Evolutionary conservation across 2,888 invertebrate species (phyloP).

Genomic region (Hipparchia semele): DNA sequence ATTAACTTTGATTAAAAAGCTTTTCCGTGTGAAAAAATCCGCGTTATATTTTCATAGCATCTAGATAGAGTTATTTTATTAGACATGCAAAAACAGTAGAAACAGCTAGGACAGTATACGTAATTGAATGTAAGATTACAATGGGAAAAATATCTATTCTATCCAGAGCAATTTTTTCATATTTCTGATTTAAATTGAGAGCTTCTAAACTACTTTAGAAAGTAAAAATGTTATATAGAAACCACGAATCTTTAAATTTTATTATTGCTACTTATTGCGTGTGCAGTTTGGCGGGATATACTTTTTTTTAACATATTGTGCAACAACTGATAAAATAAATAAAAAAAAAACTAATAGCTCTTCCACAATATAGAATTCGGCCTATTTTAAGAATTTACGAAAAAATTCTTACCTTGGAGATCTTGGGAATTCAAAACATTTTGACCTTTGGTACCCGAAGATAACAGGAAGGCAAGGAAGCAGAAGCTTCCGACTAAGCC

Average conservation of each 20-base stretch:
- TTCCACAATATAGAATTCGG: not conserved
- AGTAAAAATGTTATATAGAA: too few species aligned
- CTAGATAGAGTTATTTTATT: not conserved
- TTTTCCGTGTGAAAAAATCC: not conserved
- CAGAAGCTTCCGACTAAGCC: conserved; percentile 47
- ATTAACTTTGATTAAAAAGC: not conserved
- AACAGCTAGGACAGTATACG: not conserved
- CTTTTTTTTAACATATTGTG: too few species aligned
- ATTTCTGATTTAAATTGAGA: too few species aligned
- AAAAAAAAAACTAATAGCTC: not conserved
- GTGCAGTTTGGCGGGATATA: too few species aligned
- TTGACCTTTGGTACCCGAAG: conserved; percentile 41
- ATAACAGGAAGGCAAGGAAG: conserved; percentile 51
- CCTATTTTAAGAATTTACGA: not conserved
- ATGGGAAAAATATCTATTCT: not conserved
- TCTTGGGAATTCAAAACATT: conserved; percentile 37
- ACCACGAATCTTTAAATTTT: too few species aligned
- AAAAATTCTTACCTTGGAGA: conserved; percentile 37
- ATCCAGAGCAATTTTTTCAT: too few species aligned
- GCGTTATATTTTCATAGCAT: not conserved
- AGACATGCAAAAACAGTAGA: not conserved
- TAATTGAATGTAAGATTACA: not conserved
- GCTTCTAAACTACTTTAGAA: too few species aligned
- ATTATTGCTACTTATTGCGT: too few species aligned
- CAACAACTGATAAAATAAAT: too few species aligned